Conservation (phyloP, 2,797 vertebrate species). For the Threskiornis aethiopicus region DNA sequence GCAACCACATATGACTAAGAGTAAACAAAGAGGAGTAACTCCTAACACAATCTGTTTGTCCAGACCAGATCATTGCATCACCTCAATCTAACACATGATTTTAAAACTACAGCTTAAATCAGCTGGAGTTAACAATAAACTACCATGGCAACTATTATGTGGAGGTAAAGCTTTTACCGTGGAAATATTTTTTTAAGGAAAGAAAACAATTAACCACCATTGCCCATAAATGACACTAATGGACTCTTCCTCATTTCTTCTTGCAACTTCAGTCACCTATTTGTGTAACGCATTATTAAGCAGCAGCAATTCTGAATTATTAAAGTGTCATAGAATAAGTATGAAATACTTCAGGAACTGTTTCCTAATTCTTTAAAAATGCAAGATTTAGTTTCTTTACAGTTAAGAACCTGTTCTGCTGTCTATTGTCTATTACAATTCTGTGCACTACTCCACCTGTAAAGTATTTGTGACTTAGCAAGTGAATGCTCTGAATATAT, state of each 20-base stretch:
- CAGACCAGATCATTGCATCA: not conserved
- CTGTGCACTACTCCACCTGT: not conserved
- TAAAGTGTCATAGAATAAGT: not conserved
- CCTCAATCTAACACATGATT: not conserved
- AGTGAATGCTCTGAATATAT: not conserved
- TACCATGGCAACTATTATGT: fast-evolving
- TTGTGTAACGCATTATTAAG: slow-evolving; percentile 17
- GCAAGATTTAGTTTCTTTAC: not conserved
- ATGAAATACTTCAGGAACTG: slow-evolving; percentile 7
- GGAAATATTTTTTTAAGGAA: not conserved
- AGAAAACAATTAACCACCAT: not conserved
- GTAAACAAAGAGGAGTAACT: slow-evolving; percentile 14
- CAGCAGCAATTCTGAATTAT: not conserved
- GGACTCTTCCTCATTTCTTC: slow-evolving; percentile 50
- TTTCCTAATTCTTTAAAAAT: slow-evolving; percentile 5
- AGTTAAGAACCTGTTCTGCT: not conserved
- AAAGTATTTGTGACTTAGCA: not conserved
- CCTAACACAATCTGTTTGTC: not conserved
- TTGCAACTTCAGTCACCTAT: slow-evolving; percentile 4
- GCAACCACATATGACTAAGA: not conserved
- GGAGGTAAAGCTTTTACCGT: not conserved
- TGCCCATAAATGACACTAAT: slow-evolving; percentile 11
- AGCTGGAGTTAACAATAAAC: not conserved
- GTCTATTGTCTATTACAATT: not conserved
- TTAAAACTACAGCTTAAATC: not conserved